Percentiles rank a stretch among this genome's conserved stretches.
phyloP scores from a whole-genome alignment of 2,113 vertebrate genomes.

The Saguinus midas region DNA sequence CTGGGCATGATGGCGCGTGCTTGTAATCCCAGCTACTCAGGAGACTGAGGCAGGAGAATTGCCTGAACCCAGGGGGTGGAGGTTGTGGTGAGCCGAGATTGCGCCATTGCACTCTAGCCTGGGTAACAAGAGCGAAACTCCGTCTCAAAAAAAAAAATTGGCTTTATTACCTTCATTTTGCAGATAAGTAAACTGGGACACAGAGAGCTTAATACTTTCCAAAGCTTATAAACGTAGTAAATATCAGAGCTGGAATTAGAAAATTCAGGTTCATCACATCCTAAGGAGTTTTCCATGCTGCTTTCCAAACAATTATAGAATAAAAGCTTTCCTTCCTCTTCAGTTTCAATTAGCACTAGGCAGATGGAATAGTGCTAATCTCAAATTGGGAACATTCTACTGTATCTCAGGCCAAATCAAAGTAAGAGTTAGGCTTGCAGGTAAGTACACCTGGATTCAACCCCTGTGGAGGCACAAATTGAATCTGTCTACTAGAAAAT shows the following conservation, averaged over 20 bases:
- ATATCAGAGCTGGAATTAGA: not conserved
- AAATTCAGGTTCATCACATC: not conserved
- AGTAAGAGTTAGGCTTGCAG: not conserved
- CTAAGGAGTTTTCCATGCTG: not conserved
- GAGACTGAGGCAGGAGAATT: too few species aligned
- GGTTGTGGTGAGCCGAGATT: too few species aligned
- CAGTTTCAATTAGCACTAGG: not conserved
- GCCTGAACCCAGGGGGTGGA: too few species aligned
- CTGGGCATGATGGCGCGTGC: too few species aligned
- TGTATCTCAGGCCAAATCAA: not conserved
- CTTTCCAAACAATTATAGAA: not conserved
- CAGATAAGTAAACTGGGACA: not conserved
- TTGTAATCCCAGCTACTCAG: too few species aligned
- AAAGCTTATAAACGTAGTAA: not conserved
- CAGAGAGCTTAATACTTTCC: not conserved
- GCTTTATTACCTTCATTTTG: not conserved
- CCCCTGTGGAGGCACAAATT: not conserved
- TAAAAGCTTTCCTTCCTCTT: conserved; percentile 3
- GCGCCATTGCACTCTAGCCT: too few species aligned
- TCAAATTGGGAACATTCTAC: not conserved
- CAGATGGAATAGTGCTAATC: not conserved
- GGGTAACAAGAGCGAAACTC: too few species aligned
- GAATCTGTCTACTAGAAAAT: not conserved
- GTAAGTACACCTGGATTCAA: not conserved
- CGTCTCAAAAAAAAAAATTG: not conserved